phyloP scores from a whole-genome alignment of 2,797 vertebrate genomes.

The Pseudomugil gertrudae region DNA sequence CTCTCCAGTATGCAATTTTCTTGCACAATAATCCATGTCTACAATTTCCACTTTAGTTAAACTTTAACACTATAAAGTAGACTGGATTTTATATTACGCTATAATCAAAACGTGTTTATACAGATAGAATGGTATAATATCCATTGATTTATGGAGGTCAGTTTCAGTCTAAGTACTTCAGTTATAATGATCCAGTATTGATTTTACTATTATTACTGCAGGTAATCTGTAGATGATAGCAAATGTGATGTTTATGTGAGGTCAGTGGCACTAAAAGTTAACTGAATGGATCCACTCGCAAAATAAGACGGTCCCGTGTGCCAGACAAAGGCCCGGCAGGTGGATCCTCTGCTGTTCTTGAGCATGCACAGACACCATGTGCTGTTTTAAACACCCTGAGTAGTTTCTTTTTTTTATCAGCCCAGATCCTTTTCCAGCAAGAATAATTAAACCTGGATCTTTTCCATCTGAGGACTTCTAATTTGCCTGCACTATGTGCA shows the following conservation, averaged over 20 bases:
- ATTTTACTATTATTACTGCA: slow-evolving; percentile 51
- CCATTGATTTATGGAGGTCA: neutral
- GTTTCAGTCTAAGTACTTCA: slow-evolving; percentile 36
- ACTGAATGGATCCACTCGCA: slow-evolving; percentile 13
- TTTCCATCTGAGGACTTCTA: slow-evolving; percentile 1
- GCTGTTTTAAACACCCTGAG: slow-evolving; percentile 29
- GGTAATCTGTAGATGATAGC: slow-evolving; percentile 19
- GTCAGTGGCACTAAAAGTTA: slow-evolving; percentile 5
- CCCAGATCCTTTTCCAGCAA: slow-evolving; percentile 12
- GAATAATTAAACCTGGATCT: slow-evolving; percentile 7
- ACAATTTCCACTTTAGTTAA: slow-evolving; percentile 6
- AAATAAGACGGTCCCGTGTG: slow-evolving; percentile 43
- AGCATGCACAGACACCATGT: slow-evolving; percentile 36
- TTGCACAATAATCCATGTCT: slow-evolving; percentile 15
- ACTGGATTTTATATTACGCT: neutral
- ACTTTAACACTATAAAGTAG: slow-evolving; percentile 22
- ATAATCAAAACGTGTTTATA: neutral
- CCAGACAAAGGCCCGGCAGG: slow-evolving; percentile 71
- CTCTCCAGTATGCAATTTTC: slow-evolving; percentile 17
- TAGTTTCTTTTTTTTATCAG: slow-evolving; percentile 4
- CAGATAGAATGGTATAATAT: neutral
- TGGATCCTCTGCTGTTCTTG: slow-evolving; percentile 63
- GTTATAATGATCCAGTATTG: slow-evolving; percentile 54
- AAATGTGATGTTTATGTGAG: slow-evolving; percentile 24
- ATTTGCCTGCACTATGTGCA: neutral